Conservation (phyloP, 2,113 vertebrate species). For the Cricetomys ansorgei region DNA sequence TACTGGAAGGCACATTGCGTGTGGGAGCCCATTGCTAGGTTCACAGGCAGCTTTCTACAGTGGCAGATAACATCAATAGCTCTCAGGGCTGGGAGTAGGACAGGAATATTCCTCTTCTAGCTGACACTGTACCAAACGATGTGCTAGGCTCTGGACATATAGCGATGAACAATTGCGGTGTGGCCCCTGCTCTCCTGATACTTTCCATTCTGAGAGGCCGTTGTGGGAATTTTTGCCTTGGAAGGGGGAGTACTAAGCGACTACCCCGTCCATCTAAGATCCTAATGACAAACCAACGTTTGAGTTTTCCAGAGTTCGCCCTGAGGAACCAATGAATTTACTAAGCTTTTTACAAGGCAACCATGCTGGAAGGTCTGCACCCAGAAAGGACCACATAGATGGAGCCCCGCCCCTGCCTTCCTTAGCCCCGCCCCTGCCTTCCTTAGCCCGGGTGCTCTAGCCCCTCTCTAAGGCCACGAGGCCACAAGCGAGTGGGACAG, state of each 20-base stretch:
- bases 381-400: not conserved
- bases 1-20: not conserved
- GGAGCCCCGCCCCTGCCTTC: not conserved
- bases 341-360: not conserved
- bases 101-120: not conserved
- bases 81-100: no score
- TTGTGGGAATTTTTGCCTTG: not conserved
- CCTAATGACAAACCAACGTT: not conserved
- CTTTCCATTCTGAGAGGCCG: not conserved
- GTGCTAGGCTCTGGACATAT: no score
- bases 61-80: no score
- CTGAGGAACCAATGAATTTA: not conserved
- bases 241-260: not conserved
- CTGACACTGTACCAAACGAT: not conserved
- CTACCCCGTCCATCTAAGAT: not conserved
- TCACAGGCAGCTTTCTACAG: no score
- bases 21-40: not conserved
- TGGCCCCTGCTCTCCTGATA: not conserved
- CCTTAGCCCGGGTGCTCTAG: not conserved
- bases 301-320: not conserved
- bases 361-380: not conserved
- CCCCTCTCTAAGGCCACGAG: not conserved
- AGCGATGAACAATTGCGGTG: not conserved
- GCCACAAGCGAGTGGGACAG: not conserved
- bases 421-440: not conserved